These are phyloP conservation scores for Octomys mimax DNA, from an alignment of 2,797 vertebrate species.

Conservation along the genomic window DNA sequence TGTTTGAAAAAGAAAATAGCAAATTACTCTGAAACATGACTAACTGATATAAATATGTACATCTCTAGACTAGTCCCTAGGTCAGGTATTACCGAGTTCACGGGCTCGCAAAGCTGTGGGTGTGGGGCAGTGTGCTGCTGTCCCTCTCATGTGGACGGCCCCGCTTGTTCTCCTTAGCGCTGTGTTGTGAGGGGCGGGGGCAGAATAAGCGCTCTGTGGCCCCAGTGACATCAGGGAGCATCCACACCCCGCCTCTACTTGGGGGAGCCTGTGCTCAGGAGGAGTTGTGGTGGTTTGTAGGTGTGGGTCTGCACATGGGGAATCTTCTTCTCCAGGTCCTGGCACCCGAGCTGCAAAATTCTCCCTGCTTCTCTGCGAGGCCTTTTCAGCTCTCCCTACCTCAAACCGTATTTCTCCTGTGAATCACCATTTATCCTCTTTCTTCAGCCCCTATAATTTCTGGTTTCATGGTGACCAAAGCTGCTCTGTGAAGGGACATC, in stretches of 20 bases:
- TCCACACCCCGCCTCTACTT: background rate
- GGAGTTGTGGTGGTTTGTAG: rapidly evolving
- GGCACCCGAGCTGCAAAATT: background rate
- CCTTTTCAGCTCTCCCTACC: background rate
- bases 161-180: background rate
- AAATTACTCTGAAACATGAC: background rate
- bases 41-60: background rate
- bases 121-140: too few species aligned
- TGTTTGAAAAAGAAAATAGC: slow-evolving; percentile 33
- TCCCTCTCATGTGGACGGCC: rapidly evolving
- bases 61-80: background rate
- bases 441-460: background rate
- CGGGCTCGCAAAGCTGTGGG: too few species aligned
- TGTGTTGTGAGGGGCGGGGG: background rate
- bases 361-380: background rate
- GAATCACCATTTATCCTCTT: background rate
- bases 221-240: background rate
- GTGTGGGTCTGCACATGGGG: too few species aligned
- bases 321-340: background rate
- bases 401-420: background rate
- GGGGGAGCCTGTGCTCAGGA: background rate
- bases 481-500: background rate
- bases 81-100: too few species aligned
- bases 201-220: background rate
- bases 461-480: background rate